phyloP scores from a whole-genome alignment of 2,797 vertebrate species.

The Leptodactylus fallax region DNA sequence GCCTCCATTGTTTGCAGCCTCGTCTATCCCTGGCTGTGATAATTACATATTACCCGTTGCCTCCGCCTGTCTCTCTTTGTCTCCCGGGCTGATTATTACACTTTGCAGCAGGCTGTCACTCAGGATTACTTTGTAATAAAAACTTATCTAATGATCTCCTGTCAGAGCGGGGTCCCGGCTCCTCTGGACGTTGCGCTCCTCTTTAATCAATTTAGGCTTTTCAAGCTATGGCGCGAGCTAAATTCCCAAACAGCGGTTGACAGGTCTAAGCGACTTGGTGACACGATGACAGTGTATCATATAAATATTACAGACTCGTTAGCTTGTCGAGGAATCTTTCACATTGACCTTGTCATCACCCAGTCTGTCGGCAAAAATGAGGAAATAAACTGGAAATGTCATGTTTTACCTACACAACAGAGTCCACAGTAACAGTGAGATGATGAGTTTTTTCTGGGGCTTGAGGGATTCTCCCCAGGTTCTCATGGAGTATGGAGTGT shows the following conservation, averaged over 20 bases:
- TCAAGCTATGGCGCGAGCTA: background rate
- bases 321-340: background rate
- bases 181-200: background rate
- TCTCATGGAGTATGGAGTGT: no score
- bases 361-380: background rate
- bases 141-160: background rate
- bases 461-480: no score
- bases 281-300: background rate
- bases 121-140: slow-evolving; percentile 14
- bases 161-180: background rate
- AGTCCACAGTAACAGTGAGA: background rate
- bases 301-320: background rate
- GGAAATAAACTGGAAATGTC: background rate
- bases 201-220: slow-evolving; percentile 1
- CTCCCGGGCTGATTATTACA: slow-evolving; percentile 4
- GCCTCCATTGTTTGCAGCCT: no score
- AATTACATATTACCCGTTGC: background rate
- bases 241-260: background rate
- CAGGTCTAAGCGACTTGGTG: background rate
- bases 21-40: background rate
- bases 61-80: background rate
- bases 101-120: background rate
- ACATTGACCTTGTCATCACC: slow-evolving; percentile 2
- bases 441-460: no score
- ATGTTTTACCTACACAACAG: background rate